phyloP scores from a whole-genome alignment of 2,888 invertebrate genomes.

The Drosophila villosipedis region DNA sequence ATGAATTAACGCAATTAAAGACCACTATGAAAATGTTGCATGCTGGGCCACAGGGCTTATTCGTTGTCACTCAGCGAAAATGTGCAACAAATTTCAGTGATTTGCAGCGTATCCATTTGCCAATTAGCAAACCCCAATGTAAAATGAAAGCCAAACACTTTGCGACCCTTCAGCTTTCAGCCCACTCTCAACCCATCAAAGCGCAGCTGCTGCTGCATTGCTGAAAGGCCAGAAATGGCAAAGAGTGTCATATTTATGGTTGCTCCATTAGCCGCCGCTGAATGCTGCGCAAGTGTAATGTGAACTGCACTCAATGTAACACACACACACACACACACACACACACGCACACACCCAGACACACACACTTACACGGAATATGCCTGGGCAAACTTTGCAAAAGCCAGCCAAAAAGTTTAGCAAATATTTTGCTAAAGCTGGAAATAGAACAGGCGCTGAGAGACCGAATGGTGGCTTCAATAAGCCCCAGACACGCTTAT shows the following conservation, averaged over 20 bases:
- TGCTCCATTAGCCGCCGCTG: conserved; percentile 33
- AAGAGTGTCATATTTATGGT: conserved; percentile 27
- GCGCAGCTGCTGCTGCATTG: conserved; percentile 21
- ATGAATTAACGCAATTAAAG: conserved; percentile 1
- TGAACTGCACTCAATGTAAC: conserved; percentile 17
- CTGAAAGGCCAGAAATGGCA: conserved; percentile 30
- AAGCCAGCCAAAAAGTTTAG: conserved; percentile 29
- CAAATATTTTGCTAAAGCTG: conserved; percentile 42
- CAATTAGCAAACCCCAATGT: conserved; percentile 12
- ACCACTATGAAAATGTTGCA: neutral
- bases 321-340: neutral
- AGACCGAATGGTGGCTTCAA: conserved; percentile 40
- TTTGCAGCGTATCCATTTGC: conserved; percentile 13
- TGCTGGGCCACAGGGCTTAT: conserved; percentile 2
- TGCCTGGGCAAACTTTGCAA: conserved; percentile 35
- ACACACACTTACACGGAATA: neutral
- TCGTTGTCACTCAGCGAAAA: neutral
- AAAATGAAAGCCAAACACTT: conserved; percentile 47
- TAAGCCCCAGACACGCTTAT: conserved; percentile 47
- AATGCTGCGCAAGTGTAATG: conserved; percentile 3
- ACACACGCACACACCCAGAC: neutral
- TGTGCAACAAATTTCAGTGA: conserved; percentile 1
- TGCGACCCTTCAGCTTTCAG: conserved; percentile 29
- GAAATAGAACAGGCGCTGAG: conserved; percentile 31
- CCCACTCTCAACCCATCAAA: conserved; percentile 4